These are phyloP conservation scores for Pachycephala philippinensis DNA, from an alignment of 2,113 vertebrate species.

Conservation along the genomic window DNA sequence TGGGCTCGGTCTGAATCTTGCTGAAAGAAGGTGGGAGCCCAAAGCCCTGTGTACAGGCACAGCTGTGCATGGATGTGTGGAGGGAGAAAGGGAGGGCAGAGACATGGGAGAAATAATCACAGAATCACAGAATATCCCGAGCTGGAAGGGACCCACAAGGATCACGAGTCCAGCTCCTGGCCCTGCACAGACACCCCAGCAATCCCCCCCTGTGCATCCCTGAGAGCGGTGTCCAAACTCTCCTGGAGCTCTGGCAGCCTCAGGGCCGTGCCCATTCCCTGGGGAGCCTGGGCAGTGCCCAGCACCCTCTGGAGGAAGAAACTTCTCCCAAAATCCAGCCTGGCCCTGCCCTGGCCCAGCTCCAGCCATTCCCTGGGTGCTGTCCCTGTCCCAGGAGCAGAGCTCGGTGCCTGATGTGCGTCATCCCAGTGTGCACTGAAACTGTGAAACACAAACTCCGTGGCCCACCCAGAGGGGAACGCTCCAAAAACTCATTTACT, in stretches of 20 bases:
- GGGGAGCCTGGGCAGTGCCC: neutral
- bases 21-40: neutral
- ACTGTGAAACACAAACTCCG: neutral
- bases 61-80: fast-evolving
- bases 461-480: neutral
- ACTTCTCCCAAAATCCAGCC: neutral
- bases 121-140: neutral
- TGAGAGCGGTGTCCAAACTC: too few species aligned
- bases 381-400: neutral
- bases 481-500: conserved; percentile 12
- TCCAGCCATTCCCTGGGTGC: fast-evolving
- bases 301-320: neutral
- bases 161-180: neutral
- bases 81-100: neutral
- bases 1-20: neutral
- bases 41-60: fast-evolving
- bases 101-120: neutral
- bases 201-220: neutral
- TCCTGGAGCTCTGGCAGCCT: neutral
- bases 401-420: neutral
- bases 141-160: neutral
- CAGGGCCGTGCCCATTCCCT: neutral
- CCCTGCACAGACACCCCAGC: neutral
- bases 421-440: fast-evolving
- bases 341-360: neutral